Percentiles rank a stretch among this genome's conserved stretches.
phyloP scores from a whole-genome alignment of 2,888 invertebrate species.

The Pomacea canaliculata region DNA sequence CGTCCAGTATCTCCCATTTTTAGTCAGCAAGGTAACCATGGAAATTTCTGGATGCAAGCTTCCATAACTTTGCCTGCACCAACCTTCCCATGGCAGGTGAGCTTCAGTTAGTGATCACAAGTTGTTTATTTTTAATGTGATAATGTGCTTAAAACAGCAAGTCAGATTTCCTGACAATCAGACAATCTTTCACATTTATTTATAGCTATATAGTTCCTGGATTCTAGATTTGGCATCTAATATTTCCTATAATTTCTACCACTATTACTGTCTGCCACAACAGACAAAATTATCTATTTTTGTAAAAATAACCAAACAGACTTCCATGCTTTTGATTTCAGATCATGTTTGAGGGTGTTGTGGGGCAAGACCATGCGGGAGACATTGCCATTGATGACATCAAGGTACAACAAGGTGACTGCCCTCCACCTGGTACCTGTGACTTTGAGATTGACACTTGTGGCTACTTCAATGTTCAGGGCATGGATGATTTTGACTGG shows the following conservation, averaged over 20 bases:
- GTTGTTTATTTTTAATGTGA: no score
- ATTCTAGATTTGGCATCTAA: no score
- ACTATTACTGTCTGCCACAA: no score
- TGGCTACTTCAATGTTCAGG: slow-evolving; percentile 51
- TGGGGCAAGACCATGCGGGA: slow-evolving; percentile 50
- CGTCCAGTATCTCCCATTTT: slow-evolving; percentile 29
- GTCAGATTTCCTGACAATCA: no score
- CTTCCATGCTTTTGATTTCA: slow-evolving; percentile 28
- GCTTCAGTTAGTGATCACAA: not conserved
- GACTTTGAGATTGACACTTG: slow-evolving; percentile 62
- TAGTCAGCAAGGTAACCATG: slow-evolving; percentile 39
- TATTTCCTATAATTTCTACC: no score
- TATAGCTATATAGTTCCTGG: no score
- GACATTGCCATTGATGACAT: slow-evolving; percentile 64
- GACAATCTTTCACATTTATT: no score
- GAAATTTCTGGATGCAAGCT: slow-evolving; percentile 56
- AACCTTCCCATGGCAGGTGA: slow-evolving; percentile 31
- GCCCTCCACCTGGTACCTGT: slow-evolving; percentile 58
- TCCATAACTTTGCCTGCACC: slow-evolving; percentile 37
- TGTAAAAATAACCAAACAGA: no score
- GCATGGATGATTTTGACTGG: slow-evolving; percentile 62
- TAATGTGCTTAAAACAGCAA: no score
- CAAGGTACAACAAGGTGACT: slow-evolving; percentile 47
- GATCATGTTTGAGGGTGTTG: slow-evolving; percentile 57
- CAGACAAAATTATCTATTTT: no score